Evolutionary conservation across 2,113 vertebrate genomes (phyloP).

Genomic region (Dissostichus mawsoni): DNA sequence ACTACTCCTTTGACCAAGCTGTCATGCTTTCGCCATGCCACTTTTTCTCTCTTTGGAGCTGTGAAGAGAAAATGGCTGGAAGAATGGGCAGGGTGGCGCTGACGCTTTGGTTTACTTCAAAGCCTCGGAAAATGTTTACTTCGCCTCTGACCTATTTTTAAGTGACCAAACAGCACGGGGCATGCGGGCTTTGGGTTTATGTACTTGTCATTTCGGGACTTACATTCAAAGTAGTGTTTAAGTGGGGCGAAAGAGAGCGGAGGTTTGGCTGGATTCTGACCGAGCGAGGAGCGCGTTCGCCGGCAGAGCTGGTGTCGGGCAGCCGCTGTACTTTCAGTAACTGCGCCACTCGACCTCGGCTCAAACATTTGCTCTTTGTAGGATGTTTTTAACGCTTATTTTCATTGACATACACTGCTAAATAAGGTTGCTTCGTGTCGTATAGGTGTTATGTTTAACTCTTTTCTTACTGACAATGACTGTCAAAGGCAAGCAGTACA

Average conservation of each 20-base stretch:
- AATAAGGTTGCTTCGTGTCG: neutral
- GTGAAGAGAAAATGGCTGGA: conserved; percentile 74
- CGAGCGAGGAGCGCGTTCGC: conserved; percentile 77
- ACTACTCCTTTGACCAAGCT: conserved; percentile 9
- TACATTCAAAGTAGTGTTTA: conserved; percentile 63
- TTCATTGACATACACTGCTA: neutral
- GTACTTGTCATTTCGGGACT: conserved; percentile 61
- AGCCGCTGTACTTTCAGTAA: conserved; percentile 69
- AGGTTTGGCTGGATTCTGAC: conserved; percentile 51
- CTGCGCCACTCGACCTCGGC: conserved; percentile 81
- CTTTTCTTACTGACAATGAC: conserved; percentile 31
- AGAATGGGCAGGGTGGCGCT: conserved; percentile 76
- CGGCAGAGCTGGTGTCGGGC: conserved; percentile 67
- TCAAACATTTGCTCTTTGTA: conserved; percentile 46
- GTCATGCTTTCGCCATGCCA: conserved; percentile 49
- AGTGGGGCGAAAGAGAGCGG: conserved; percentile 61
- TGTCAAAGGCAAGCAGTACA: conserved; percentile 53
- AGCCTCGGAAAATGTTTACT: conserved; percentile 72
- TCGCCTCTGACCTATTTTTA: conserved; percentile 70
- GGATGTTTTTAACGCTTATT: conserved; percentile 26
- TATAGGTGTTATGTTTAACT: conserved; percentile 35
- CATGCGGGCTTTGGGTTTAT: neutral
- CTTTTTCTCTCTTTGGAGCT: conserved; percentile 51
- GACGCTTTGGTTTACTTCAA: conserved; percentile 75
- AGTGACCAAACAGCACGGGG: conserved; percentile 27